Base-by-base conservation (phyloP, 2,113 vertebrate genomes). In the Brachypteracias leptosomus region DNA sequence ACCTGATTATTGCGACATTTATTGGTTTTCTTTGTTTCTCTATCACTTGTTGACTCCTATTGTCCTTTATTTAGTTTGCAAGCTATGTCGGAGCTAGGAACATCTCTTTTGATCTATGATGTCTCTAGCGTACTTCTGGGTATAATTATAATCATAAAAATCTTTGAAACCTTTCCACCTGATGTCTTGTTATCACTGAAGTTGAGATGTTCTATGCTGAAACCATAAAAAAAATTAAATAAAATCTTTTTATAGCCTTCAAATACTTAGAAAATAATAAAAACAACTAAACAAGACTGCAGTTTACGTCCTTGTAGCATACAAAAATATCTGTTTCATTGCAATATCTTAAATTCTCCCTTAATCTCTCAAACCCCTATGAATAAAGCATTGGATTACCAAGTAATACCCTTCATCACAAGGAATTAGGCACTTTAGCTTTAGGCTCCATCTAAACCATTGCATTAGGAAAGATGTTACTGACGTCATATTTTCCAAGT, bases 381-480 rank as follows among this genome's bases (percentile, higher is more conserved):
- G 82, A 96, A 92, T 90, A 94, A 97, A 95, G 95, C 85, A 78
- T 72, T 96, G 92, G 90, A 94, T 97, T 96, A 94, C 88, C 88
- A 85, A 85, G 75, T 95, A 97, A 96, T 87, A 92, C 88, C 84
- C 80, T 81, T 94, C 92, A 89, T 92, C 95, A 81, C 67, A 55
- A 85, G 95, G 96, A 93, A 94, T 94, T 92, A 96, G 73, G 88
- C 90, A 94, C 85, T 97, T 95, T 8, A 81, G 93, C 83, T 91
- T 81, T 92, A 86, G 90, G 57, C 82, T 92, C 83, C 76, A 65
- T 92, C 76, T 92, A 49, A 95, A 96, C 68, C 16, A 0, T 11
- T 93, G 85, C 92, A 84, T 91, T 92, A 93, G 76, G 40, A 84
- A 92, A 28, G 55, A 65, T 81, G 77, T 22, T 52, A 61, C 78